Conservation (phyloP, 2,113 vertebrate species). For the Prolemur simus region DNA sequence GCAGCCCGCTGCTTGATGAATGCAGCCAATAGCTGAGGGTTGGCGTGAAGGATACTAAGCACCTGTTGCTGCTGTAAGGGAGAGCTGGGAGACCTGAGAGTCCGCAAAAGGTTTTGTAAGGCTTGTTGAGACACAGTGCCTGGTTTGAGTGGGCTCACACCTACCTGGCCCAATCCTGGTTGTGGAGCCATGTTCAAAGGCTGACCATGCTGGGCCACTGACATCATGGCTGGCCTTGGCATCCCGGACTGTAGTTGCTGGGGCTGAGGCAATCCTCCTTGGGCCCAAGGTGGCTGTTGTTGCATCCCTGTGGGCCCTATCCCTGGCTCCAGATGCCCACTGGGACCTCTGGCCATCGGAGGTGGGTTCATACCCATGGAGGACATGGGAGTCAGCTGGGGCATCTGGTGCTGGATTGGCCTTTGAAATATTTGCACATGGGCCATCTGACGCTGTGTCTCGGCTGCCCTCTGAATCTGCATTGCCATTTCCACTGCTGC, state of each 20-base stretch:
- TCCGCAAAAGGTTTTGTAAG: slow-evolving; percentile 89
- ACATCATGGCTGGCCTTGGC: slow-evolving; percentile 93
- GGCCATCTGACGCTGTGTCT: slow-evolving; percentile 96
- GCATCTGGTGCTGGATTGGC: slow-evolving; percentile 92
- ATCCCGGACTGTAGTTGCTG: slow-evolving; percentile 89
- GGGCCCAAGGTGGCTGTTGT: slow-evolving; percentile 87
- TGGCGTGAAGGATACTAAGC: slow-evolving; percentile 97
- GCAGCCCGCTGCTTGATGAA: slow-evolving; percentile 97
- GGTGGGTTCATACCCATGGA: slow-evolving; percentile 91
- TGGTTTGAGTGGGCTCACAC: slow-evolving; percentile 85
- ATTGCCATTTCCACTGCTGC: slow-evolving; percentile 98
- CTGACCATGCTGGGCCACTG: slow-evolving; percentile 92
- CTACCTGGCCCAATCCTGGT: slow-evolving; percentile 87
- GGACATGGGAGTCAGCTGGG: slow-evolving; percentile 87
- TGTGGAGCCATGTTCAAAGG: slow-evolving; percentile 88
- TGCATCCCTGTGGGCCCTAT: slow-evolving; percentile 87
- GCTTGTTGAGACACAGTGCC: slow-evolving; percentile 90
- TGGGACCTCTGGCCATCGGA: slow-evolving; percentile 86
- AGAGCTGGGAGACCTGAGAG: slow-evolving; percentile 90
- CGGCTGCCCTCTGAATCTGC: slow-evolving; percentile 97
- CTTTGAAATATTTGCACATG: slow-evolving; percentile 93
- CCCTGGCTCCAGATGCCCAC: slow-evolving; percentile 85
- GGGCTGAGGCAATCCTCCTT: slow-evolving; percentile 89
- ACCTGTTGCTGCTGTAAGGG: slow-evolving; percentile 96
- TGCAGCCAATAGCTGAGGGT: slow-evolving; percentile 96